phyloP scores from a whole-genome alignment of 2,113 vertebrate species.

The Oceanodroma tethys region DNA sequence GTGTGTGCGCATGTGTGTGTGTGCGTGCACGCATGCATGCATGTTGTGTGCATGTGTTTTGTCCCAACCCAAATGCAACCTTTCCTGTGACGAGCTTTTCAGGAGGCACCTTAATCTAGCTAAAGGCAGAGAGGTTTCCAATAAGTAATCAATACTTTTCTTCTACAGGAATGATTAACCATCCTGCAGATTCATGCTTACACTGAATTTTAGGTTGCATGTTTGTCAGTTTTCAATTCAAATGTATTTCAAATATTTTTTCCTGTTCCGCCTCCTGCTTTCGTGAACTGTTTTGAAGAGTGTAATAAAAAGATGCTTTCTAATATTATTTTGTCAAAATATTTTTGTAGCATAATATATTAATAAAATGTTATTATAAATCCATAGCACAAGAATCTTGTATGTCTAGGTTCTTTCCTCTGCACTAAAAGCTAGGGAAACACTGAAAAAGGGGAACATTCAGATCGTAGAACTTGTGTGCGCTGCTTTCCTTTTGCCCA shows the following conservation, averaged over 20 bases:
- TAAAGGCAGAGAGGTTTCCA: neutral
- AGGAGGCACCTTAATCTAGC: constrained; percentile 12
- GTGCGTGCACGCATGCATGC: neutral
- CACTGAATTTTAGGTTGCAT: neutral
- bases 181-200: neutral
- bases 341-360: constrained; percentile 86
- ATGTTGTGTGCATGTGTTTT: neutral
- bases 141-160: neutral
- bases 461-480: neutral
- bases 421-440: neutral
- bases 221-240: constrained; percentile 48
- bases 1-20: fast-evolving
- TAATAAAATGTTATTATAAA: constrained; percentile 78
- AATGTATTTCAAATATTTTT: constrained; percentile 30
- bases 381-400: constrained; percentile 21
- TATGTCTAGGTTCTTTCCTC: neutral
- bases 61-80: neutral
- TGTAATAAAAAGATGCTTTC: constrained; percentile 77
- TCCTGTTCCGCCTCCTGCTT: constrained; percentile 54
- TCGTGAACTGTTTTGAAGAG: constrained; percentile 69
- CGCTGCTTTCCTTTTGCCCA: neutral
- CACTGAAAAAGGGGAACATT: neutral
- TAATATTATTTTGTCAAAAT: constrained; percentile 83
- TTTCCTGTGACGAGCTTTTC: neutral
- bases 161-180: neutral